Evolutionary conservation across 1,140 invertebrate species (phyloP), one percentile per base, ranked within the genome.

Genomic region (Leptinotarsa undecemlineata): DNA sequence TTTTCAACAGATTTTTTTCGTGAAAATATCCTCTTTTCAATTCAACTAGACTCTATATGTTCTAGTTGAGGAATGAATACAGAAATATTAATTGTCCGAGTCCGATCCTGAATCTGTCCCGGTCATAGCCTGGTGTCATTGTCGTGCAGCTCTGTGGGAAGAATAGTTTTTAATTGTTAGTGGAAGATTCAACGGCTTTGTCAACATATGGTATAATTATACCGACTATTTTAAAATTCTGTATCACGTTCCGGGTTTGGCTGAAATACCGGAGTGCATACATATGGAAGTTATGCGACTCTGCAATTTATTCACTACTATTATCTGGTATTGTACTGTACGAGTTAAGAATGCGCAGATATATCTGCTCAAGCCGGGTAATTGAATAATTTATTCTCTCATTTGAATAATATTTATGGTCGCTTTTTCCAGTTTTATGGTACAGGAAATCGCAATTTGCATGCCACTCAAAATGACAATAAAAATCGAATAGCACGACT

Each of bases 361-460:
- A 74, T 76, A 79, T 76, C 72, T 64, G 73, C 60, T 71, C 60
- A 64, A 23, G 74, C 71, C 74, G 73, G 74, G 78, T 79, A 79
- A 79, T 79, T 78, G 78, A 79, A 79, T 79, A 78, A 79, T 78
- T 79, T 79, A 79, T 78, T 79, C 64, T 66, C 71, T 71, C 72
- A 73, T 77, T 79, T 79, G 73, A 74, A 76, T 74, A 71, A 79
- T 76, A 76, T 79, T 74, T 76, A 78, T 68, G 63, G 74, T 23
- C 74, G 48, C 63, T 47, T 73, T 71, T 71, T 60, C n/a, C 63
- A 67, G 51, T 76, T 73, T 75, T 75, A 75, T 62, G 42, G 71
- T 51, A 64, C 70, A 72, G 74, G 71, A 76, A 76, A 76, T 76
- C 64, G 62, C 71, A 76, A 76, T 76, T 76, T 76, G 74, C 74